Base-by-base conservation (phyloP, 2,888 invertebrate species). In the Heliconius aoede region DNA sequence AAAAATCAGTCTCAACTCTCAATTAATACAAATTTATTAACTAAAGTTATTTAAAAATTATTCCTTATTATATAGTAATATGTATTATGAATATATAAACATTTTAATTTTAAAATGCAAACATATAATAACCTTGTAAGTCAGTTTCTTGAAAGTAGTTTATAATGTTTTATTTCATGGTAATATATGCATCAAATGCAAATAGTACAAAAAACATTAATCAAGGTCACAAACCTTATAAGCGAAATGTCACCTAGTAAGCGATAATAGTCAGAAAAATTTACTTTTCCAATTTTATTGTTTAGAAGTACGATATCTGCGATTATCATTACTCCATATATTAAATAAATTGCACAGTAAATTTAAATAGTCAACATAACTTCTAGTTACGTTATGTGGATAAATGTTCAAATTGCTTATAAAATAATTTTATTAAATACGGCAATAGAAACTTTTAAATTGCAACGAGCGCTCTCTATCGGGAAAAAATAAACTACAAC, bases 171-270 rank as follows among this genome's bases (percentile, higher is more conserved):
- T 30, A 69, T 55, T 69, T 69, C n/a, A 30, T 69, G n/a, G 5
- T 69, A 55, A 69, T 69, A 32, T 55, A 69, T 69, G 69, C 30
- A 13, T 30, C 69, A 69, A 65, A 30, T 69, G 51, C 55, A 69
- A 68, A 68, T 51, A 46, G 26, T 68, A 46, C 46, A 28, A 21
- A 46, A 24, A 68, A 18, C 18, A 21, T 24, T 5, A 36, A 65
- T 40, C 65, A 40, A 65, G 65, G 65, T 65, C n/a, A 24, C 36
- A n/a, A 24, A 0, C 24, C 5, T 24, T 36, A 65, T 65, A 65
- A 36, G 40, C 15, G 3, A 65, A 65, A 65, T 40, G 24, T 40
- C 24, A 36, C 15, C 65, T 40, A 24, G 24, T 65, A 15, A n/a
- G 8, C 32, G 32, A 24, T 26, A 13, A n/a, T 8, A 7, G 24